Conservation (phyloP, 2,888 invertebrate genomes). For the Omphaloscelis lunosa region DNA sequence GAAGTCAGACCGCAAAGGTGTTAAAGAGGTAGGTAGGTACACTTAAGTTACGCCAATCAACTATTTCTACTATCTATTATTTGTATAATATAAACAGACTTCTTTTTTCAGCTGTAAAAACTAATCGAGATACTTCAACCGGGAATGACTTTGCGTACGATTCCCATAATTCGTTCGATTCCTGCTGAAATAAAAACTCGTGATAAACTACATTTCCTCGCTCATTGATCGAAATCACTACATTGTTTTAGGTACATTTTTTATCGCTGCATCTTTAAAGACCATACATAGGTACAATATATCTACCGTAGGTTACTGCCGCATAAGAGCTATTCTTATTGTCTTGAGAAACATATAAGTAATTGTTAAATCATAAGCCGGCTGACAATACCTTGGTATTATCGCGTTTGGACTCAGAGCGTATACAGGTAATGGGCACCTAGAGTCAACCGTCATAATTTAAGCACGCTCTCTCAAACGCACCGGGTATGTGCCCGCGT, state of each 20-base stretch:
- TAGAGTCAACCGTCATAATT: slow-evolving; percentile 60
- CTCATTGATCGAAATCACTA: neutral
- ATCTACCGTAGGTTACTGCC: neutral
- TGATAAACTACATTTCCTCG: neutral
- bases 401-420: slow-evolving; percentile 33
- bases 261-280: neutral
- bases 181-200: neutral
- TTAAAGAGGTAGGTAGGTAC: too few relatives aligned
- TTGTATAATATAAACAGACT: neutral
- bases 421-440: slow-evolving; percentile 48
- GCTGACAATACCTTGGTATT: neutral
- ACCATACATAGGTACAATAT: neutral
- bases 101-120: neutral
- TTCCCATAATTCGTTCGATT: neutral
- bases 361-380: neutral
- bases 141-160: neutral
- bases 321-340: too few relatives aligned
- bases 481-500: slow-evolving; percentile 53
- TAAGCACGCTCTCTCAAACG: slow-evolving; percentile 68
- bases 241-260: neutral
- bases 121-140: neutral
- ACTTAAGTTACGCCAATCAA: neutral
- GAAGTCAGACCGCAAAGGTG: neutral
- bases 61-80: neutral
- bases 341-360: neutral